Evolutionary conservation across 2,888 invertebrate genomes (phyloP).

Genomic region (Nowickia ferox): DNA sequence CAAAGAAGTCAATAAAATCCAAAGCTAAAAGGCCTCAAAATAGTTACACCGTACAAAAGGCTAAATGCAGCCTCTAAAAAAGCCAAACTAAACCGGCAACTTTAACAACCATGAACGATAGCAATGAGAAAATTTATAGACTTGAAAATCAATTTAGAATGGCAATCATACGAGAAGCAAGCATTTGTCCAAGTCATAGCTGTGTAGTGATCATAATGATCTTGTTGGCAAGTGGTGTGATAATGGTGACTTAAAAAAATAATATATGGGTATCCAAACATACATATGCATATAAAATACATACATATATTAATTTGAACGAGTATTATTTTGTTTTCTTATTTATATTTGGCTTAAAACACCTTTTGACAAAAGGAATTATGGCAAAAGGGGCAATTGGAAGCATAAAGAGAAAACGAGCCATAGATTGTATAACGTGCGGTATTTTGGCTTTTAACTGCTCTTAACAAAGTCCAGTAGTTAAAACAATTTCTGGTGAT

Average conservation of each 20-base stretch:
- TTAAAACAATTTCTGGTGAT: slow-evolving; percentile 79
- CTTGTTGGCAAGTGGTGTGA: slow-evolving; percentile 1
- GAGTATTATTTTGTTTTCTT: slow-evolving; percentile 28
- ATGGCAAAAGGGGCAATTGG: slow-evolving; percentile 36
- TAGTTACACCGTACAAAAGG: too few species aligned
- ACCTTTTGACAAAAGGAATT: slow-evolving; percentile 56
- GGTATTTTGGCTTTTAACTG: slow-evolving; percentile 80
- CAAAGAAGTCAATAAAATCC: too few species aligned
- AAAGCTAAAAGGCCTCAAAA: too few species aligned
- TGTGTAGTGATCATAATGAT: slow-evolving; percentile 14
- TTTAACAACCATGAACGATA: too few species aligned
- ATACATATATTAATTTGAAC: slow-evolving; percentile 5
- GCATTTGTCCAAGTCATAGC: slow-evolving; percentile 52
- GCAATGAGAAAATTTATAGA: slow-evolving; percentile 27
- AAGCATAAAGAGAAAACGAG: slow-evolving; percentile 50
- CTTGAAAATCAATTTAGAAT: slow-evolving; percentile 42
- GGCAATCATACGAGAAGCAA: slow-evolving; percentile 33
- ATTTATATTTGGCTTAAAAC: slow-evolving; percentile 60
- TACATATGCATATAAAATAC: too few species aligned
- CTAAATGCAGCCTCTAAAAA: background rate
- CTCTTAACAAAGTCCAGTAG: slow-evolving; percentile 79
- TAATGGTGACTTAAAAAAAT: slow-evolving; percentile 18
- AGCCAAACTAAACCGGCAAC: background rate
- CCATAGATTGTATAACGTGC: slow-evolving; percentile 77
- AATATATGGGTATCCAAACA: too few species aligned